Conservation (phyloP, 1,140 invertebrate genomes). For the Bombus pyrosoma region DNA sequence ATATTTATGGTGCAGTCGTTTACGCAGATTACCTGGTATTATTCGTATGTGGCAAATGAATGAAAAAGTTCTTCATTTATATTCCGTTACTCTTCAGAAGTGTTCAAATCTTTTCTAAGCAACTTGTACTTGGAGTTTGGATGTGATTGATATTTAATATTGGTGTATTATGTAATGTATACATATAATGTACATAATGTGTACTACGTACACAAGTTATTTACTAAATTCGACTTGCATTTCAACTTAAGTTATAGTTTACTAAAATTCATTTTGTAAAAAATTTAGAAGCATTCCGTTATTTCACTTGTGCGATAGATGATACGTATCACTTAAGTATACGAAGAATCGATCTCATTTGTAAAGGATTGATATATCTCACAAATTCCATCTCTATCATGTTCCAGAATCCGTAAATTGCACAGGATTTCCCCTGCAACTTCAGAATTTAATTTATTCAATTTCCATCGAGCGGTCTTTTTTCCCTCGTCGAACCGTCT, state of each 20-base stretch:
- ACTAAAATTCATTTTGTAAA: too few species aligned
- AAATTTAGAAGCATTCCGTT: too few species aligned
- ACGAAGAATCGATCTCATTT: neutral
- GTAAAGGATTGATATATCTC: neutral
- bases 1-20: slow-evolving; percentile 9
- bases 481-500: neutral
- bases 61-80: neutral
- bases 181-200: neutral
- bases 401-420: neutral
- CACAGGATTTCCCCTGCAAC: neutral
- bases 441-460: neutral
- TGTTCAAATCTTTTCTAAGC: neutral
- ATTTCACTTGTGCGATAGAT: too few species aligned
- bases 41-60: neutral
- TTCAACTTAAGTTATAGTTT: too few species aligned
- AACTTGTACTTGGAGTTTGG: neutral
- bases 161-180: neutral
- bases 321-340: neutral
- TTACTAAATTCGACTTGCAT: too few species aligned
- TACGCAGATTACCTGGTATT: neutral
- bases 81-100: neutral
- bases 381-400: neutral
- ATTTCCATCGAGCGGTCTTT: neutral
- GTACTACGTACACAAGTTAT: too few species aligned
- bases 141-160: neutral